Evolutionary conservation across 2,113 vertebrate genomes (phyloP).

Genomic region (Embiotoca jacksoni): DNA sequence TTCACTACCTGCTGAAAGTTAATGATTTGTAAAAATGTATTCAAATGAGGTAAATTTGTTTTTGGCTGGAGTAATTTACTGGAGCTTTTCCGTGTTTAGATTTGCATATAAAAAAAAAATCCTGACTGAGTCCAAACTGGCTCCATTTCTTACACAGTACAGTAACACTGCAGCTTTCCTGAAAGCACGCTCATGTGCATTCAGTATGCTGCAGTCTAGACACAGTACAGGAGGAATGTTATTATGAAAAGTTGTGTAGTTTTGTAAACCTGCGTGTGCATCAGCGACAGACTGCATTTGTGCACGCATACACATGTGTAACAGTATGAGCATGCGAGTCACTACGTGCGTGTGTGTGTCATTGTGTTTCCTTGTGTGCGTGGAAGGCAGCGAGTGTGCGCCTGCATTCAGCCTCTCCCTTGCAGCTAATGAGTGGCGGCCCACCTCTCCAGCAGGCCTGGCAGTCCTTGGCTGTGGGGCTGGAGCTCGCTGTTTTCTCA

Average conservation of each 20-base stretch:
- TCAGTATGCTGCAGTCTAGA: background rate
- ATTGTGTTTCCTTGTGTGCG: conserved; percentile 67
- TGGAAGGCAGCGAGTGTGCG: conserved; percentile 67
- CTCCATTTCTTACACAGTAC: background rate
- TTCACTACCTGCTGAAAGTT: background rate
- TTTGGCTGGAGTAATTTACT: background rate
- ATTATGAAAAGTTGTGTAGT: background rate
- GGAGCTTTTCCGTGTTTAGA: background rate
- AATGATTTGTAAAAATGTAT: background rate
- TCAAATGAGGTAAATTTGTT: background rate
- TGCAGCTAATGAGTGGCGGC: conserved; percentile 84
- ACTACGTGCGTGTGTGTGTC: conserved; percentile 56
- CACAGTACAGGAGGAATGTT: background rate
- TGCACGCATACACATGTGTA: conserved; percentile 28
- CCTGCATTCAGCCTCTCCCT: conserved; percentile 78
- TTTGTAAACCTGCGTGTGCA: conserved; percentile 13
- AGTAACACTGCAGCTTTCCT: background rate
- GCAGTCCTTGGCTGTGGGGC: conserved; percentile 78
- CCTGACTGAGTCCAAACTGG: background rate
- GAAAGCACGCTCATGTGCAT: background rate
- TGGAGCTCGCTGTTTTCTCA: conserved; percentile 84
- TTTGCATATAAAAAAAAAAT: background rate
- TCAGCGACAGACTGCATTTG: conserved; percentile 19
- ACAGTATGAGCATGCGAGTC: conserved; percentile 68
- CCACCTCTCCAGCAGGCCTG: conserved; percentile 84